A percentile compares a stretch with the other conserved stretches of the same genome.
phyloP scores from a whole-genome alignment of 2,113 vertebrate species.

The Daubentonia madagascariensis region DNA sequence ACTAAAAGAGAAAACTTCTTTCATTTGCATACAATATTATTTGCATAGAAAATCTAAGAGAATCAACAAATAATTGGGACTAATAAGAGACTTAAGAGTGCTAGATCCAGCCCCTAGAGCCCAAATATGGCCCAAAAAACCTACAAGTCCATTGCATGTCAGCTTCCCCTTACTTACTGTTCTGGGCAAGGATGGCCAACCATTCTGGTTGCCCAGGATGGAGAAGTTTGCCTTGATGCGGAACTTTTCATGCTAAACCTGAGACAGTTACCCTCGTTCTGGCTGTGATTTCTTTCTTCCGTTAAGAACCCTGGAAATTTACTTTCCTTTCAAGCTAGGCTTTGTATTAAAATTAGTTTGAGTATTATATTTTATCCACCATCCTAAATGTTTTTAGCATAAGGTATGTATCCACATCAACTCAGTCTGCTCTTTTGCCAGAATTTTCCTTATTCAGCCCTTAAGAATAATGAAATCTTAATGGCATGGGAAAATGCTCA shows the following conservation, averaged over 20 bases:
- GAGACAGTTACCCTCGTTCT: not conserved
- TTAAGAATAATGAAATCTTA: constrained; percentile 40
- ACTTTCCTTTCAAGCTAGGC: not conserved
- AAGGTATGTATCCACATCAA: not conserved
- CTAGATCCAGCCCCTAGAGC: not conserved
- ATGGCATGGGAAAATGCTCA: not conserved
- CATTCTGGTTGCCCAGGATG: not conserved
- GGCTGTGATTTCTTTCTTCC: not conserved
- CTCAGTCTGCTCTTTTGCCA: not conserved
- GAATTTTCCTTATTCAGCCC: not conserved
- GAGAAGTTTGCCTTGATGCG: not conserved
- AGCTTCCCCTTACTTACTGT: not conserved
- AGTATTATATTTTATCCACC: not conserved
- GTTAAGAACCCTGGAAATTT: not conserved
- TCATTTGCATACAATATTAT: not conserved
- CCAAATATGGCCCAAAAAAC: not conserved
- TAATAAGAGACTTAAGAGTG: not conserved
- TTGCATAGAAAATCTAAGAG: not conserved
- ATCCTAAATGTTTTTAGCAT: not conserved
- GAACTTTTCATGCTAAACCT: not conserved
- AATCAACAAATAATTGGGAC: not conserved
- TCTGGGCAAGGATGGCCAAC: not conserved
- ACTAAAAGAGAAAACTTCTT: not conserved
- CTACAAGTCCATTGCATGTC: not conserved
- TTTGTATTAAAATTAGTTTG: not conserved